These are phyloP conservation scores for Passer domesticus DNA, from an alignment of 2,113 vertebrate species.

Conservation along the genomic window DNA sequence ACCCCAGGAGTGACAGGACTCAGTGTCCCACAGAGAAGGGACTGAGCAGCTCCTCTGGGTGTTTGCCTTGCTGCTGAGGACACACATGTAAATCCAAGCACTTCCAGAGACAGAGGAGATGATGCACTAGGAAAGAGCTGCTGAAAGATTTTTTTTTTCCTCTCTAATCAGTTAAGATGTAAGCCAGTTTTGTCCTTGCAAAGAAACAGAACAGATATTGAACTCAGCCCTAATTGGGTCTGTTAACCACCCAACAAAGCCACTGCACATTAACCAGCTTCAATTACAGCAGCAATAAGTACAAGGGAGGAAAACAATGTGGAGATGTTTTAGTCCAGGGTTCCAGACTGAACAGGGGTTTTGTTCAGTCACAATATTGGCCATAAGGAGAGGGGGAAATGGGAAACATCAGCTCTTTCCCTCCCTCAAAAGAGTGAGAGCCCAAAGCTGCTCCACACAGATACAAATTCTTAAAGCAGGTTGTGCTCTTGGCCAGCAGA, in stretches of 20 bases:
- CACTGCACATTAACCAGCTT: background rate
- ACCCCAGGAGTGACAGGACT: background rate
- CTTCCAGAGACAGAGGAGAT: background rate
- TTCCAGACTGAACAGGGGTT: background rate
- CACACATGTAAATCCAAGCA: fast-evolving
- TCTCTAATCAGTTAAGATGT: slow-evolving; percentile 9
- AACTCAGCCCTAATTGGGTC: background rate
- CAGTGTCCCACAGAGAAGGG: fast-evolving
- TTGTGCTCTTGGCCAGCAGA: background rate
- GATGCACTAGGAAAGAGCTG: background rate
- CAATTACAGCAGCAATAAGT: background rate
- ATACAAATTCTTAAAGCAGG: background rate
- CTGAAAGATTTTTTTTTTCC: background rate
- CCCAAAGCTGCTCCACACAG: background rate
- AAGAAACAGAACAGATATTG: slow-evolving; percentile 9
- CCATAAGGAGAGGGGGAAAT: background rate
- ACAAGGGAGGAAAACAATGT: background rate
- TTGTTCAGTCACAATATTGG: background rate
- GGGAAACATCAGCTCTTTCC: background rate
- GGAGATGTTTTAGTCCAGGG: background rate
- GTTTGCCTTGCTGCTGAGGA: background rate
- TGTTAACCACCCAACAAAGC: background rate
- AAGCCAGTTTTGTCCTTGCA: background rate
- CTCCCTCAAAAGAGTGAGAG: fast-evolving
- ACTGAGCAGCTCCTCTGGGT: background rate